These are phyloP conservation scores for Triplophysa yarkandensis DNA, from an alignment of 2,797 vertebrate species.

Conservation along the genomic window DNA sequence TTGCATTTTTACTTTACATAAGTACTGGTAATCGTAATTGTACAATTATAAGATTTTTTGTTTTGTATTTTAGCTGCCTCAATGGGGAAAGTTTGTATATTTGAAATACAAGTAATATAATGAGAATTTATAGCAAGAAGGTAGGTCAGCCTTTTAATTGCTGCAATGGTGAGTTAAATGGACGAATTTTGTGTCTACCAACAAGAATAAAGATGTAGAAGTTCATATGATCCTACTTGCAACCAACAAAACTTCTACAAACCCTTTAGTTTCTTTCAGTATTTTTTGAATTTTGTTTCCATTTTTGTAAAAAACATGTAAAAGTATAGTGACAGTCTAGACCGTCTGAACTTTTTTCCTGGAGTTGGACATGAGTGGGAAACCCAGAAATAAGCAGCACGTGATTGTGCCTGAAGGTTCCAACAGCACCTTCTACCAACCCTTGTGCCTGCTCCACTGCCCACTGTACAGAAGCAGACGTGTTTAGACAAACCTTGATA, in stretches of 20 bases:
- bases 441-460: slow-evolving; percentile 11
- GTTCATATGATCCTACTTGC: background rate
- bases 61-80: too few species aligned
- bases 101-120: too few species aligned
- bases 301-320: too few species aligned
- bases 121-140: too few species aligned
- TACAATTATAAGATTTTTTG: too few species aligned
- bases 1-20: too few species aligned
- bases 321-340: slow-evolving; percentile 5
- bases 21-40: too few species aligned
- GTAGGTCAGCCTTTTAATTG: too few species aligned
- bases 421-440: slow-evolving; percentile 14
- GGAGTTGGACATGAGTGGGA: slow-evolving; percentile 38
- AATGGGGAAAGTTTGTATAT: too few species aligned
- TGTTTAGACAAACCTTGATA: slow-evolving; percentile 53
- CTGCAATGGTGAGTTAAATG: too few species aligned
- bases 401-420: slow-evolving; percentile 55
- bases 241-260: background rate
- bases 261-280: too few species aligned
- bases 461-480: slow-evolving; percentile 28
- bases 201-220: background rate
- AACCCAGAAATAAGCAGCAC: slow-evolving; percentile 52
- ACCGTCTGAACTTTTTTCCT: slow-evolving; percentile 57
- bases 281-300: too few species aligned
- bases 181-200: background rate